A percentile compares a stretch with the other conserved stretches of the same genome.
Conservation (phyloP, 2,797 vertebrate genomes). For the Linurgus olivaceus region DNA sequence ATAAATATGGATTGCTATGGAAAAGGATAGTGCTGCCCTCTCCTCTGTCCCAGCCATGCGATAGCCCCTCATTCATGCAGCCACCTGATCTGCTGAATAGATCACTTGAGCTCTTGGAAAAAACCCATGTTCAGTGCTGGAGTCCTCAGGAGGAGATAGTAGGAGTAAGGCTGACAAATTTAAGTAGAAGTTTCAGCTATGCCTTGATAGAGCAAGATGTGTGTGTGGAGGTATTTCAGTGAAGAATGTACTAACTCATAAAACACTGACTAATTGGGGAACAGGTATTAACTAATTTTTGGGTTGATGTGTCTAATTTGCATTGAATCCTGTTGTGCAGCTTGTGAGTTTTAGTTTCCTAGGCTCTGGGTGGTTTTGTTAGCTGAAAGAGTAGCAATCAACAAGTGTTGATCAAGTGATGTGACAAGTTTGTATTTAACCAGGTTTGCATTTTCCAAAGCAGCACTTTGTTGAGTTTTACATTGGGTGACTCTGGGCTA, state of each 20-base stretch:
- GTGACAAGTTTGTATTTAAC: background rate
- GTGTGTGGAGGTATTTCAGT: background rate
- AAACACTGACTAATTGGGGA: background rate
- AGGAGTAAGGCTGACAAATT: background rate
- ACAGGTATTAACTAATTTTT: background rate
- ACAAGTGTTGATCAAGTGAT: background rate
- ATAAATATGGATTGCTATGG: background rate
- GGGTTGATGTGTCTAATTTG: background rate
- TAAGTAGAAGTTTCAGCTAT: background rate
- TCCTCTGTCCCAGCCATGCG: background rate
- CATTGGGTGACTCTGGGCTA: background rate
- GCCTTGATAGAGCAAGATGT: background rate
- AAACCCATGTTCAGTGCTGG: rapidly evolving
- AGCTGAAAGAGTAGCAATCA: background rate
- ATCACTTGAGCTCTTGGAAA: background rate
- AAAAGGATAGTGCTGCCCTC: background rate
- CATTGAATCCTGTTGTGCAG: background rate
- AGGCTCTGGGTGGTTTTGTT: background rate
- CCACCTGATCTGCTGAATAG: slow-evolving; percentile 22
- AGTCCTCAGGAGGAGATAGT: background rate
- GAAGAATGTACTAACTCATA: background rate
- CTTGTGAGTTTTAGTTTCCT: background rate
- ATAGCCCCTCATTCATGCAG: slow-evolving; percentile 38
- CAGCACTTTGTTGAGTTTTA: background rate
- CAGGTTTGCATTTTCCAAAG: background rate